Evolutionary conservation across 2,797 vertebrate species (phyloP), one percentile per base, ranked within the genome.

Genomic region (Heterohyrax brucei): DNA sequence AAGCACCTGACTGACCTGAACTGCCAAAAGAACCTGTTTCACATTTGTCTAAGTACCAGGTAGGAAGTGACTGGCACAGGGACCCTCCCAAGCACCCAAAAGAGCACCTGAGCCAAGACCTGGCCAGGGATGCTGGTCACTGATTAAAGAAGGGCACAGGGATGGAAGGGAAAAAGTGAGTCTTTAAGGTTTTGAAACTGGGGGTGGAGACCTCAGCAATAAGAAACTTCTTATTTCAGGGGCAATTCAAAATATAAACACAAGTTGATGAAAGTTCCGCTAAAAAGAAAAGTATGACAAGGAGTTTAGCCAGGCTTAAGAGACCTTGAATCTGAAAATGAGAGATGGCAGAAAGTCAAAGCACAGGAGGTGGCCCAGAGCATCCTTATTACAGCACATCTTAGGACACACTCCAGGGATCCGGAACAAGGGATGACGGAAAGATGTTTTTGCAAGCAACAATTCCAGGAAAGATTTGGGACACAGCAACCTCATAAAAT

Each of bases 191-290:
- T 94, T 87, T 48, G 46, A 80, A 28, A 26, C 0, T 44, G 7
- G 44, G 33, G 14, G 16, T 59, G 62, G 78, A 93, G 73, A 87
- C 12, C 26, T 22, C 70, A 50, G 44, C 30, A 93, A 22, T 28
- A 62, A 88, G 28, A 75, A 90, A 61, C 12, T 44, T 7, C 75
- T 53, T 28, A 62, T 75, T 82, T 90, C 83, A 92, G 56, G 89
- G 28, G 73, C 48, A 18, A 26, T 62, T 87, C 21, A 46, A 91
- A 87, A 77, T 53, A 85, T 33, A 78, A 94, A 93, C 59, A 26
- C 48, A 39, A 30, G 33, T 78, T 80, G 53, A 78, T 59, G 80
- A 48, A 64, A 50, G 77, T 83, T 61, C 83, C 77, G 73, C 50
- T 28, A 56, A 19, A 10, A 73, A 30, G 7, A 94, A 26, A 83